Evolutionary conservation across 2,113 vertebrate species (phyloP).

Genomic region (Sarotherodon lohbergeri): DNA sequence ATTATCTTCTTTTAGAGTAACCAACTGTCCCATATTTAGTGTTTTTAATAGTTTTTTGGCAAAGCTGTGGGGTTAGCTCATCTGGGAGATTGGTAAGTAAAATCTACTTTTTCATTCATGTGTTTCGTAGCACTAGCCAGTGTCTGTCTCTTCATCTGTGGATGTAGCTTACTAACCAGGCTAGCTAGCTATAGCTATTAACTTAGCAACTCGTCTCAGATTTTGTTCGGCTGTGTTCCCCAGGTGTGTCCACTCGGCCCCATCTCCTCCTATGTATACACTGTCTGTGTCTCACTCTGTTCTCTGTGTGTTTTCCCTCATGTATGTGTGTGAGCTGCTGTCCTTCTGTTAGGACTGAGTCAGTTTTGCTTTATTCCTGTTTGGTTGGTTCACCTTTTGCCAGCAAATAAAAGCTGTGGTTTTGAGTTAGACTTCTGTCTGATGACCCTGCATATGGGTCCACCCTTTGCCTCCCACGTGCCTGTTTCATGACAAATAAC

Average conservation of each 20-base stretch:
- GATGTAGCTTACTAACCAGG: background rate
- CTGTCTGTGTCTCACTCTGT: background rate
- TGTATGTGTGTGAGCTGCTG: background rate
- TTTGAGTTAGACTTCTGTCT: background rate
- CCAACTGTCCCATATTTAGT: background rate
- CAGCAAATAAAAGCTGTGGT: background rate
- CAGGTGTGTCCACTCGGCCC: background rate
- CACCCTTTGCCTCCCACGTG: rapidly evolving
- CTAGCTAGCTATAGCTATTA: background rate
- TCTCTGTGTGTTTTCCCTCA: background rate
- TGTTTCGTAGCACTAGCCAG: background rate
- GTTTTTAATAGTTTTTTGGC: background rate
- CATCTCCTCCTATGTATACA: rapidly evolving
- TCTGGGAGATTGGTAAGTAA: background rate
- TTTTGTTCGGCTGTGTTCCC: background rate
- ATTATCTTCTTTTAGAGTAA: background rate
- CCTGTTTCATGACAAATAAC: background rate
- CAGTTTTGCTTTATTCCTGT: background rate
- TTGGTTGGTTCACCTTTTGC: background rate
- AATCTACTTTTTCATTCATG: background rate
- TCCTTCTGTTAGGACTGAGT: background rate
- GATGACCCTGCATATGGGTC: background rate
- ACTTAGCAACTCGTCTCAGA: background rate
- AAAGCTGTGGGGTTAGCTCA: background rate
- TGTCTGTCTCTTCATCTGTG: background rate